Evolutionary conservation across 53 echinoderm and acorn worm genomes (phyloP).

Genomic region (Antedon mediterranea): DNA sequence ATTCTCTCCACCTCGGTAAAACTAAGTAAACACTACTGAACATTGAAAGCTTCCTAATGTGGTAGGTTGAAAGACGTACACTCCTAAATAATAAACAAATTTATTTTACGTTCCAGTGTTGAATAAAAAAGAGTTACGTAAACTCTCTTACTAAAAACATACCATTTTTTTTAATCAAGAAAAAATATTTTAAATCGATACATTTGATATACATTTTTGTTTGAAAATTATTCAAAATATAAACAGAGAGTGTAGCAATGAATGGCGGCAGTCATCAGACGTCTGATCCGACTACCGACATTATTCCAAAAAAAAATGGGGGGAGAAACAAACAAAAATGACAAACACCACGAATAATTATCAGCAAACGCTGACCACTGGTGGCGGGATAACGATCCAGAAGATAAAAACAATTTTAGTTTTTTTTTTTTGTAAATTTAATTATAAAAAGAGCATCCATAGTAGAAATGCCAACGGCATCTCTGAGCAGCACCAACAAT

Average conservation of each 20-base stretch:
- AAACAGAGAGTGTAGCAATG: neutral
- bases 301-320: too few species aligned
- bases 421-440: neutral
- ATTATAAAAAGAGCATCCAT: neutral
- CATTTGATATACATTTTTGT: neutral
- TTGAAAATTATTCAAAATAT: neutral
- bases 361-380: neutral
- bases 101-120: neutral
- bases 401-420: neutral
- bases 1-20: neutral
- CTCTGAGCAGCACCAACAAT: neutral
- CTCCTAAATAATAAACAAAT: neutral
- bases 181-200: neutral
- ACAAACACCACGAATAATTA: neutral
- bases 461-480: neutral
- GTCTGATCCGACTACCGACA: neutral
- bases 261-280: neutral
- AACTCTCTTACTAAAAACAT: neutral
- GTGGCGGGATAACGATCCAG: neutral
- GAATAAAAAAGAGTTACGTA: neutral
- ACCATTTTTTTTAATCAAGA: neutral
- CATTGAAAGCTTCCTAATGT: neutral
- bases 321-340: neutral
- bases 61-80: neutral
- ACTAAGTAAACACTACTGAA: neutral